phyloP scores from a whole-genome alignment of 2,113 vertebrate species.

The Nothobranchius kuhntae region DNA sequence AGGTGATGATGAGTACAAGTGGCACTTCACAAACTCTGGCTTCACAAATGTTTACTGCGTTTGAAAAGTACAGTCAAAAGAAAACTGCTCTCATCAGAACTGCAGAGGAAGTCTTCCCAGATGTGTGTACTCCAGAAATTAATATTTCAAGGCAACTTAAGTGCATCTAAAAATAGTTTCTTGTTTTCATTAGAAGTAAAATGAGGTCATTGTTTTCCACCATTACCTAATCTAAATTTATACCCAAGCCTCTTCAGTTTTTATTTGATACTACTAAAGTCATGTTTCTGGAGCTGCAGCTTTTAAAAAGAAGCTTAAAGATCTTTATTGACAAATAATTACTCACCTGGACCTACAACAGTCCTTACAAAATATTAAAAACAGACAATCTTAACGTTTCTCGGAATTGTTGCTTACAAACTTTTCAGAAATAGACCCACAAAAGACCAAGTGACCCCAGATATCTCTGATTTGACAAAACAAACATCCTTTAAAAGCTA shows the following conservation, averaged over 20 bases:
- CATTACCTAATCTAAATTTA: constrained; percentile 8
- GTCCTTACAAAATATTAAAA: background rate
- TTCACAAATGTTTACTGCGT: constrained; percentile 27
- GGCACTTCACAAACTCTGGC: constrained; percentile 42
- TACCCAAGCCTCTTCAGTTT: constrained; percentile 21
- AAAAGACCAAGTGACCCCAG: too few relatives aligned
- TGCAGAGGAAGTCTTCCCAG: constrained; percentile 38
- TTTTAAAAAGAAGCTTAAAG: background rate
- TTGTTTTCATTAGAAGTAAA: constrained; percentile 14
- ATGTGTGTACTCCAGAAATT: constrained; percentile 44
- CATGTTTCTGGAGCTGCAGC: constrained; percentile 1
- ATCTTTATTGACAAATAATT: too few relatives aligned
- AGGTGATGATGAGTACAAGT: constrained; percentile 52
- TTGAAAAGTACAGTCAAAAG: constrained; percentile 14
- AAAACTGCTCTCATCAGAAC: constrained; percentile 28
- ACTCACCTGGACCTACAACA: background rate
- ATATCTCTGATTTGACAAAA: too few relatives aligned
- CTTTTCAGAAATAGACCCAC: too few relatives aligned
- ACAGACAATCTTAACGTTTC: too few relatives aligned
- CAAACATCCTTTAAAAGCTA: too few relatives aligned
- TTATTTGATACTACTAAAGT: background rate
- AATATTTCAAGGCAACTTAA: constrained; percentile 20
- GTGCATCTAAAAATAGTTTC: constrained; percentile 12
- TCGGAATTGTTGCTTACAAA: too few relatives aligned
- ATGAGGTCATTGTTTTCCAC: constrained; percentile 8